Evolutionary conservation across 2,113 vertebrate genomes (phyloP).

Genomic region (Paratilapia polleni): DNA sequence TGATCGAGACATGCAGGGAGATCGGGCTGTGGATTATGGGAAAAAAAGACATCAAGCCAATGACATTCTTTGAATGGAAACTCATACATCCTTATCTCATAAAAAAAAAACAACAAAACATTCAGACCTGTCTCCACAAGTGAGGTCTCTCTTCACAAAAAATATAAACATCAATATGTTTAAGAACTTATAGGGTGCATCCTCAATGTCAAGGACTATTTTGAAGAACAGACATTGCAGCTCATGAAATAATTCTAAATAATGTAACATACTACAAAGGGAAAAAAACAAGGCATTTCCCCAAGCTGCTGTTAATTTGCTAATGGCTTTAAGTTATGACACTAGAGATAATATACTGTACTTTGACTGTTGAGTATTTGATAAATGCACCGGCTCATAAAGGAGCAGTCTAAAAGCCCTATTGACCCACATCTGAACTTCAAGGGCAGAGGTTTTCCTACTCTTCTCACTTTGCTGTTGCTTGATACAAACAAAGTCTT

Average conservation of each 20-base stretch:
- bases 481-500: conserved; percentile 45
- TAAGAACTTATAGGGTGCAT: conserved; percentile 39
- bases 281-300: conserved; percentile 23
- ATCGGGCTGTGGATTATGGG: conserved; percentile 87
- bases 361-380: conserved; percentile 47
- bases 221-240: conserved; percentile 53
- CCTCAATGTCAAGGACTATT: conserved; percentile 58
- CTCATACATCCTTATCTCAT: conserved; percentile 15
- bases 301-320: conserved; percentile 57
- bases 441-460: conserved; percentile 22
- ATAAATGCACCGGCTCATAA: conserved; percentile 36
- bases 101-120: conserved; percentile 5
- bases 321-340: conserved; percentile 42
- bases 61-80: conserved; percentile 85
- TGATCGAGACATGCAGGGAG: conserved; percentile 91
- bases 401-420: background rate
- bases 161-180: conserved; percentile 44
- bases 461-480: conserved; percentile 41
- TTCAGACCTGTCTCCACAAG: conserved; percentile 25
- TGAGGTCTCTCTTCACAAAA: conserved; percentile 31
- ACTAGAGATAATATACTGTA: conserved; percentile 41
- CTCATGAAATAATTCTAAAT: conserved; percentile 57
- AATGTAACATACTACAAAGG: conserved; percentile 38
- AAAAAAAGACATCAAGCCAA: conserved; percentile 86
- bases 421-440: conserved; percentile 27